Conservation (phyloP, 2,888 invertebrate genomes). For the Argyra leucocephala region DNA sequence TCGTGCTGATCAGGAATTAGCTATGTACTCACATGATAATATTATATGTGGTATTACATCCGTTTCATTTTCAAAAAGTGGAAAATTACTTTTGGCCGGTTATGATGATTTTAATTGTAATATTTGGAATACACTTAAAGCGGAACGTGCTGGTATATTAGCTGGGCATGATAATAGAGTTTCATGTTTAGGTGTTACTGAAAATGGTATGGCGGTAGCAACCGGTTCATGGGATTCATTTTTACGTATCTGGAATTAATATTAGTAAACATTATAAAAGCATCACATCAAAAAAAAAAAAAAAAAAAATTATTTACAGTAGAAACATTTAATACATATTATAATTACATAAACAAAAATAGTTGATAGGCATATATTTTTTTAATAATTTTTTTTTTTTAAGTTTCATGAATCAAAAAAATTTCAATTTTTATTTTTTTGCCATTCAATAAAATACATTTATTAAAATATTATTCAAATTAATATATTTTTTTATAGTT, state of each 20-base stretch:
- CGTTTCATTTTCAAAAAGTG: conserved; percentile 97
- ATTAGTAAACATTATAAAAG: conserved; percentile 4
- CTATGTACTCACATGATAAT: conserved; percentile 99
- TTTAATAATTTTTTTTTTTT: too few relatives aligned
- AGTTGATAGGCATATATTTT: too few relatives aligned
- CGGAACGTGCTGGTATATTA: conserved; percentile 86
- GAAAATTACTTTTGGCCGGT: conserved; percentile 90
- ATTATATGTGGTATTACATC: conserved; percentile 99
- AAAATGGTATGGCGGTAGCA: conserved; percentile 99
- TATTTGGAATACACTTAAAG: conserved; percentile 99
- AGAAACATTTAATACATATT: too few relatives aligned
- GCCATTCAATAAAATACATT: too few relatives aligned
- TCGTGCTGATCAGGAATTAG: conserved; percentile 98
- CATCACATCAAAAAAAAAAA: conserved; percentile 13
- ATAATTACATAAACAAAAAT: too few relatives aligned
- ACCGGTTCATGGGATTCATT: conserved; percentile 99
- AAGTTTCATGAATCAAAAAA: too few relatives aligned
- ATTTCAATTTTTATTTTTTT: too few relatives aligned
- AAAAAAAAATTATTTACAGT: too few relatives aligned
- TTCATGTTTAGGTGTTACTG: conserved; percentile 98
- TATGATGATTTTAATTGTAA: conserved; percentile 99
- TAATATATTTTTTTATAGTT: too few relatives aligned
- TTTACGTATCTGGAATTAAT: conserved; percentile 99
- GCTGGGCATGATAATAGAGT: conserved; percentile 99
- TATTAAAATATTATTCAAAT: too few relatives aligned